phyloP scores from a whole-genome alignment of 2,797 vertebrate species.

The Cheirogaleus major region DNA sequence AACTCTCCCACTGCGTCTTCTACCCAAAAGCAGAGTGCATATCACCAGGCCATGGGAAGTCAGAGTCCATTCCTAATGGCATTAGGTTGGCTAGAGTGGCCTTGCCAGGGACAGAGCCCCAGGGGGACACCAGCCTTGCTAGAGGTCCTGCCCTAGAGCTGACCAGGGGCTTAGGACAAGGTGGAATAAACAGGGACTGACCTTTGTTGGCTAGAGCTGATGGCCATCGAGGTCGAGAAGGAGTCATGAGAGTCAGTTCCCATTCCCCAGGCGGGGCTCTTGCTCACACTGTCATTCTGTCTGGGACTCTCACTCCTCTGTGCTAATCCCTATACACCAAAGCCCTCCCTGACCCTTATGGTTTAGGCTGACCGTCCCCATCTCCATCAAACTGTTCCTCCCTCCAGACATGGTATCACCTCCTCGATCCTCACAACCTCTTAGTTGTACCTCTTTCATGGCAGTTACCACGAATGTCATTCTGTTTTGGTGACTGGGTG shows the following conservation, averaged over 20 bases:
- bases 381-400: neutral
- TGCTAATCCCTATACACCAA: neutral
- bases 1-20: constrained; percentile 47
- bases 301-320: neutral
- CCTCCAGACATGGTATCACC: neutral
- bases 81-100: neutral
- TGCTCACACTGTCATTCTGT: neutral
- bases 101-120: neutral
- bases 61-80: neutral
- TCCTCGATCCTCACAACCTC: neutral
- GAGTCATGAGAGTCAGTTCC: neutral
- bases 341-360: neutral
- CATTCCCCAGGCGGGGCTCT: neutral
- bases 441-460: neutral
- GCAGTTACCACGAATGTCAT: neutral
- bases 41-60: neutral
- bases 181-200: neutral
- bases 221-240: neutral
- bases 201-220: neutral
- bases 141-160: neutral
- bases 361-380: neutral
- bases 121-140: neutral
- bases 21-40: neutral
- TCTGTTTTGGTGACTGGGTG: neutral
- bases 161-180: neutral